Evolutionary conservation across 2,797 vertebrate genomes (phyloP).

Genomic region (Tenualosa thibaudeaui): DNA sequence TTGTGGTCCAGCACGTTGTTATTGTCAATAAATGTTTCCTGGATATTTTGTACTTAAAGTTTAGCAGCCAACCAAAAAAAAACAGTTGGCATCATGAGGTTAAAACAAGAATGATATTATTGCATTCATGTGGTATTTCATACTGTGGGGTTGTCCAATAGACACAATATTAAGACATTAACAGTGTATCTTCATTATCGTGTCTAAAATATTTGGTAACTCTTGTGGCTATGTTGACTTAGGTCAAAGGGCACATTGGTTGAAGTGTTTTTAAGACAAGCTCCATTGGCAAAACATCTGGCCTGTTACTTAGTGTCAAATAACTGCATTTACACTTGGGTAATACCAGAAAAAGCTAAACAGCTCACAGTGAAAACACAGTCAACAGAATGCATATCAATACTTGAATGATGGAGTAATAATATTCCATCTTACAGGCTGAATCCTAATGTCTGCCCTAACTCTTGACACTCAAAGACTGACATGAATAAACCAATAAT

Average conservation of each 20-base stretch:
- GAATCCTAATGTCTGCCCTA: no score
- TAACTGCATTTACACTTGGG: not conserved
- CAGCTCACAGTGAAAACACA: not conserved
- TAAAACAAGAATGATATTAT: not conserved
- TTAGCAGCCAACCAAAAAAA: constrained; percentile 10
- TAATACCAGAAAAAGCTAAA: not conserved
- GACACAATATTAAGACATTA: not conserved
- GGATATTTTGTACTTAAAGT: not conserved
- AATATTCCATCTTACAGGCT: not conserved
- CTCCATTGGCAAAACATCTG: not conserved
- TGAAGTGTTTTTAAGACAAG: not conserved
- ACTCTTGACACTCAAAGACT: no score
- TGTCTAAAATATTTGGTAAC: not conserved
- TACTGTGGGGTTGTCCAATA: not conserved
- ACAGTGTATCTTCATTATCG: not conserved
- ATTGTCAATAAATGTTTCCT: constrained; percentile 12
- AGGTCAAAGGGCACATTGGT: not conserved
- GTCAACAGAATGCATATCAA: not conserved
- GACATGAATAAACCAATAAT: no score
- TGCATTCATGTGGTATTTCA: not conserved
- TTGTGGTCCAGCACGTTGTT: constrained; percentile 4
- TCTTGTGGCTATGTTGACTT: not conserved
- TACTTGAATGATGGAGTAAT: not conserved
- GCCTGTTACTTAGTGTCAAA: not conserved
- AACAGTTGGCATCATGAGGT: not conserved